A percentile compares a stretch with the other conserved stretches of the same genome.
Evolutionary conservation across 2,888 invertebrate genomes (phyloP).

Genomic region (Eupithecia exiguata): DNA sequence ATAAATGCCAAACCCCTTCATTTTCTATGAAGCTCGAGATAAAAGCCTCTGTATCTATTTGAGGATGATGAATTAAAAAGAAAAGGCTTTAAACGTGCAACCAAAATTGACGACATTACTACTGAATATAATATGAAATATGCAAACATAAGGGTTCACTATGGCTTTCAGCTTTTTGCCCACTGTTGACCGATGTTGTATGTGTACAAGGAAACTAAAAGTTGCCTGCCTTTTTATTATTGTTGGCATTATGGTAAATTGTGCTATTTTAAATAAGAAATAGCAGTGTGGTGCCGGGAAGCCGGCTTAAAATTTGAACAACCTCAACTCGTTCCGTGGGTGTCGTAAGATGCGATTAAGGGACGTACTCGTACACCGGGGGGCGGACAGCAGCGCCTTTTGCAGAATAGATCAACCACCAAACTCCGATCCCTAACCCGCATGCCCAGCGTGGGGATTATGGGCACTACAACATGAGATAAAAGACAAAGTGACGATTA

Average conservation of each 20-base stretch:
- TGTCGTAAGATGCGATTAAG: too few relatives aligned
- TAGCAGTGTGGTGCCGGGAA: too few relatives aligned
- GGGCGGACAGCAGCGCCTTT: too few relatives aligned
- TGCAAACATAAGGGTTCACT: not conserved
- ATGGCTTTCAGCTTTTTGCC: conserved; percentile 48
- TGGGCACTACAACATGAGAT: too few relatives aligned
- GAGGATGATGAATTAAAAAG: not conserved
- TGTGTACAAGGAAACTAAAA: conserved; percentile 55
- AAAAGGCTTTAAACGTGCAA: not conserved
- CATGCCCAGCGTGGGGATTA: too few relatives aligned
- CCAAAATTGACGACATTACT: not conserved
- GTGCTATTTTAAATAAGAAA: not conserved
- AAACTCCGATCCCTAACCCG: too few relatives aligned
- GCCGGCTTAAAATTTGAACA: too few relatives aligned
- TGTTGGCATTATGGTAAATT: conserved; percentile 53
- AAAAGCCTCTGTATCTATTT: not conserved
- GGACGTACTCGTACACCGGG: too few relatives aligned
- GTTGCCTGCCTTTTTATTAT: conserved; percentile 49
- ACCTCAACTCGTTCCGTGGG: too few relatives aligned
- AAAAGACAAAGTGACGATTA: too few relatives aligned
- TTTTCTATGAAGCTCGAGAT: not conserved
- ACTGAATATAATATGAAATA: not conserved
- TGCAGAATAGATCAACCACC: too few relatives aligned
- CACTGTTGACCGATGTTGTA: conserved; percentile 54
- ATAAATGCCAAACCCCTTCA: not conserved